Conservation (phyloP, 2,797 vertebrate species). For the Chromis chromis region DNA sequence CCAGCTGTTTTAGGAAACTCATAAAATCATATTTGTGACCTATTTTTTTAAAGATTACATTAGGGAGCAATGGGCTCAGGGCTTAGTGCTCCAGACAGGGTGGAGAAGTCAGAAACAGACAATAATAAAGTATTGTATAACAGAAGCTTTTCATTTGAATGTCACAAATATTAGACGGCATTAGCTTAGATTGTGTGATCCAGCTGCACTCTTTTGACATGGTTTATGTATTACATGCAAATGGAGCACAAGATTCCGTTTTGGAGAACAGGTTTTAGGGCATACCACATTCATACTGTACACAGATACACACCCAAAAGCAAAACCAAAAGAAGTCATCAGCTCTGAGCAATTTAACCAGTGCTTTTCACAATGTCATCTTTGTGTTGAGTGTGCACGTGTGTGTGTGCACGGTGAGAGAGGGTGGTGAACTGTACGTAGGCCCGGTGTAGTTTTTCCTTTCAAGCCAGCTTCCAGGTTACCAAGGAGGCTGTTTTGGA, state of each 20-base stretch:
- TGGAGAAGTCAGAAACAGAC: neutral
- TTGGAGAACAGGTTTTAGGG: neutral
- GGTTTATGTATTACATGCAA: neutral
- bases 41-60: neutral
- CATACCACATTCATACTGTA: neutral
- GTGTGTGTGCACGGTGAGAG: constrained; percentile 1
- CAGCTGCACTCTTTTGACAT: no score
- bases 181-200: neutral
- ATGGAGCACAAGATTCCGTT: neutral
- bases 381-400: constrained; percentile 13
- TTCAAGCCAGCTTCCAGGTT: constrained; percentile 69
- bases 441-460: constrained; percentile 45
- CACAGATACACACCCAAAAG: neutral
- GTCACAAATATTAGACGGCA: neutral
- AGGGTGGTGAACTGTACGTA: constrained; percentile 24
- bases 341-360: constrained; percentile 22
- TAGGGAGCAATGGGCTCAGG: no score
- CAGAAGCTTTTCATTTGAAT: neutral
- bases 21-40: constrained; percentile 4
- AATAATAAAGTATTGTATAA: no score
- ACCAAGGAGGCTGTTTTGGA: constrained; percentile 83
- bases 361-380: constrained; percentile 16
- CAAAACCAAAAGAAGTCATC: constrained; percentile 37
- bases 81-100: neutral
- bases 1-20: neutral